Evolutionary conservation across 2,888 invertebrate genomes (phyloP), one percentile per base, ranked within the genome.

Genomic region (Amitus sp.): DNA sequence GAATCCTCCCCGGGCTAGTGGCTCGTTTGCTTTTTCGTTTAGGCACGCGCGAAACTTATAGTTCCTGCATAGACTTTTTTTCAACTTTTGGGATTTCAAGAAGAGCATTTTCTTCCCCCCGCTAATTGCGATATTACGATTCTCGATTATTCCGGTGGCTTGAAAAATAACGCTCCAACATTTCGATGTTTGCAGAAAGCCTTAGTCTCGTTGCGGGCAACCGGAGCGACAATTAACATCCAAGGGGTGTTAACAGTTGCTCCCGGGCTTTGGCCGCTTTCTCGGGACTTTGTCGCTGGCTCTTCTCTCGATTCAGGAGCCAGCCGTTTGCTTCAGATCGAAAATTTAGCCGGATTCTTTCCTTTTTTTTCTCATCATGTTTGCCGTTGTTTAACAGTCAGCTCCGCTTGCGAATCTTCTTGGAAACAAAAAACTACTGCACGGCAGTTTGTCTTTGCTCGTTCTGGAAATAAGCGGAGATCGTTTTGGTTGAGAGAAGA

Each of bases 181-280:
- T 49, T 33, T 18, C 7, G 23, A n/a, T 59, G 55, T 63, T 59
- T 63, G 48, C 30, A 12, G 34, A 52, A 55, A 15, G 19, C 19
- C 34, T 63, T 63, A 63, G 59, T 54, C 49, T 43, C 55, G n/a
- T n/a, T n/a, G n/a, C 15, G 17, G 45, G 34, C 49, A 42, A 33
- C 42, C 33, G 33, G 27, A 47, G 47, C 47, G 43, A 52, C 52
- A 58, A 58, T 58, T 65, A 62, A 60, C 61, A 67, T 62, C 62
- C 62, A 60, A 72, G 69, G 68, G 69, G 65, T 65, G 69, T 62
- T 75, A 76, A 79, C 78, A 78, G 69, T 73, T 73, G 70, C 75
- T 74, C 68, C 74, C 52, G 75, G 73, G 72, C 72, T 74, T 76
- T 68, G 39, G 30, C 49, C 43, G 49, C 39, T 55, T 42, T 40